Percentiles rank a stretch among this genome's conserved stretches.
Evolutionary conservation across 2,888 invertebrate genomes (phyloP).

Genomic region (Geophilus truncorum): DNA sequence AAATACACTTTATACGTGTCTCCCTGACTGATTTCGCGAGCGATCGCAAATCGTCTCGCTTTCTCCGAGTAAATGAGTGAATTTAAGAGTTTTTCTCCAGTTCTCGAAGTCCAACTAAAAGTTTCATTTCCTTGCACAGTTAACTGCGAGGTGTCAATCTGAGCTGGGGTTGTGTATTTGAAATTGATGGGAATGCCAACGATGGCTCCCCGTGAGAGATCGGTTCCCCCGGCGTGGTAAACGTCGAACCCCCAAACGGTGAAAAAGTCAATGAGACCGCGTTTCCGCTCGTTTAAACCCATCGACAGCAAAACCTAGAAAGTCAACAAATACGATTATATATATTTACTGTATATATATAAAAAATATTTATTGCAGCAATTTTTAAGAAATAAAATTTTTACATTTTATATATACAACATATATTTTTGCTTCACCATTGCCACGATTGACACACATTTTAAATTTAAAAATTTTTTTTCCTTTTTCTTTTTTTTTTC

Average conservation of each 20-base stretch:
- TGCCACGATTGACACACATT: background rate
- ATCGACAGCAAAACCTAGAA: slow-evolving; percentile 37
- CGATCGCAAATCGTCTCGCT: slow-evolving; percentile 74
- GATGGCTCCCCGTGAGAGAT: slow-evolving; percentile 57
- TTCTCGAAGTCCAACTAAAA: slow-evolving; percentile 62
- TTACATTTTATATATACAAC: too few species aligned
- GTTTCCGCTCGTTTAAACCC: slow-evolving; percentile 34
- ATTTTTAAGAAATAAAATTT: too few species aligned
- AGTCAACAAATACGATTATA: background rate
- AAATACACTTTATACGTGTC: slow-evolving; percentile 58
- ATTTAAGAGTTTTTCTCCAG: slow-evolving; percentile 59
- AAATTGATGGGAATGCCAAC: slow-evolving; percentile 72
- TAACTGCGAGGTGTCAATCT: slow-evolving; percentile 58
- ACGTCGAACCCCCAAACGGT: slow-evolving; percentile 68
- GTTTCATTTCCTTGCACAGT: slow-evolving; percentile 60
- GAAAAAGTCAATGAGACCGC: slow-evolving; percentile 57
- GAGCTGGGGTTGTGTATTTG: slow-evolving; percentile 55
- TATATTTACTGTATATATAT: too few species aligned
- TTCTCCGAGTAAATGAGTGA: slow-evolving; percentile 68
- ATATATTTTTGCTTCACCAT: too few species aligned
- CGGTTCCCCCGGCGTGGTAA: slow-evolving; percentile 60
- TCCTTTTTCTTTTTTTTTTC: too few species aligned
- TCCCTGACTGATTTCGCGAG: slow-evolving; percentile 64
- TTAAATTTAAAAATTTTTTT: background rate
- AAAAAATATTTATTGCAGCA: too few species aligned